phyloP scores from a whole-genome alignment of 2,113 vertebrate genomes.

The Megaptera novaeangliae region DNA sequence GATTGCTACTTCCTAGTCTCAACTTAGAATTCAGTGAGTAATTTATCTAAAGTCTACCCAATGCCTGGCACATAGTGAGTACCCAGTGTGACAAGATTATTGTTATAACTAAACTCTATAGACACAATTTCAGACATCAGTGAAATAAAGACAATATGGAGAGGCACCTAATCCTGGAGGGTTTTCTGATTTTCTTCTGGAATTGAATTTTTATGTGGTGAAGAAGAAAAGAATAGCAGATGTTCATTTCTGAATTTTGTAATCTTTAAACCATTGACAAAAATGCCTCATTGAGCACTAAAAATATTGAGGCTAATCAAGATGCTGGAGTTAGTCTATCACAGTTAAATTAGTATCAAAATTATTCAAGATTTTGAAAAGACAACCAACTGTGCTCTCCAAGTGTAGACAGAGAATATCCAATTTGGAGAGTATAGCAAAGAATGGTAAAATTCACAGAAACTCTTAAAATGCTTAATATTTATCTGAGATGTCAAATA shows the following conservation, averaged over 20 bases:
- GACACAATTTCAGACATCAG: background rate
- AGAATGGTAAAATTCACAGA: background rate
- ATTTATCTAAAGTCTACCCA: background rate
- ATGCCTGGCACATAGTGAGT: background rate
- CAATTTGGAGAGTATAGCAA: background rate
- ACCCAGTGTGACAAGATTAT: background rate
- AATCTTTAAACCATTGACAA: background rate
- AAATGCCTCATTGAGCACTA: constrained; percentile 14
- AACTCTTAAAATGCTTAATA: background rate
- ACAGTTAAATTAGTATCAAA: constrained; percentile 25
- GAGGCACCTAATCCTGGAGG: background rate
- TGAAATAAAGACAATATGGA: constrained; percentile 1
- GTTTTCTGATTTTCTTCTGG: background rate
- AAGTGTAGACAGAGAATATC: constrained; percentile 16
- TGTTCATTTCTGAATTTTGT: background rate
- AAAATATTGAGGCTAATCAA: background rate
- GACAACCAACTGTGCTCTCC: background rate
- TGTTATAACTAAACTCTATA: background rate
- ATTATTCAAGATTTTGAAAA: background rate
- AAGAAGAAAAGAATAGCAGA: background rate
- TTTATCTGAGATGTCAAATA: background rate
- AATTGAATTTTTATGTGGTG: background rate
- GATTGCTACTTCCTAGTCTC: background rate
- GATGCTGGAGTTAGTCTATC: background rate
- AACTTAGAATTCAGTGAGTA: background rate